A percentile compares a stretch with the other conserved stretches of the same genome.
These are phyloP conservation scores for Merodon equestris DNA, from an alignment of 2,888 invertebrate genomes.

Conservation along the genomic window DNA sequence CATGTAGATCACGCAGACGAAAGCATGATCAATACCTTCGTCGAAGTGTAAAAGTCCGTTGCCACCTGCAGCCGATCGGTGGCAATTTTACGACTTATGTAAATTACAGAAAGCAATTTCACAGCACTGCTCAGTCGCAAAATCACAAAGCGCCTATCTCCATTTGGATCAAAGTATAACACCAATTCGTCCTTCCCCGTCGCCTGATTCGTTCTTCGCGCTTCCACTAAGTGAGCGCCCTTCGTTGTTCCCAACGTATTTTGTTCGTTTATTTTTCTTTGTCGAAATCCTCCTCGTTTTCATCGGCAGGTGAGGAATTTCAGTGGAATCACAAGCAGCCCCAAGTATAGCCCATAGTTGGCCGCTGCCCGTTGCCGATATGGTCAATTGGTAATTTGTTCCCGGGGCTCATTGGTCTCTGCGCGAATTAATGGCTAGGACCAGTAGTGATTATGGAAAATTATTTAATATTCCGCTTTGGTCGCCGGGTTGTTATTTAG, in stretches of 20 bases:
- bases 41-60: too few species aligned
- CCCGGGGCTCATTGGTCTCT: constrained; percentile 45
- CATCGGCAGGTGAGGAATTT: constrained; percentile 40
- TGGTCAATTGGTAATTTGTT: constrained; percentile 64
- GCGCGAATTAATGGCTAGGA: constrained; percentile 61
- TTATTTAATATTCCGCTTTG: constrained; percentile 64
- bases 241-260: too few species aligned
- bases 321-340: constrained; percentile 40
- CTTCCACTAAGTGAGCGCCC: too few species aligned
- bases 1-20: too few species aligned
- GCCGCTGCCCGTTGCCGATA: constrained; percentile 35
- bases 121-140: background rate
- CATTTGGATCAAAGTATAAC: constrained; percentile 3
- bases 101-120: constrained; percentile 6
- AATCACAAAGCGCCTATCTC: constrained; percentile 6
- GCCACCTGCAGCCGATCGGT: too few species aligned
- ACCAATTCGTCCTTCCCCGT: background rate
- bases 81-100: constrained; percentile 17
- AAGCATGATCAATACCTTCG: too few species aligned
- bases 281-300: too few species aligned
- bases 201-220: background rate
- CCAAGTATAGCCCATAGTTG: too few species aligned
- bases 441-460: constrained; percentile 62
- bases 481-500: constrained; percentile 59
- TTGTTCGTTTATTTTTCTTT: too few species aligned